These are phyloP conservation scores for Eptatretus atami DNA, from an alignment of 2,797 vertebrate species.

Conservation along the genomic window DNA sequence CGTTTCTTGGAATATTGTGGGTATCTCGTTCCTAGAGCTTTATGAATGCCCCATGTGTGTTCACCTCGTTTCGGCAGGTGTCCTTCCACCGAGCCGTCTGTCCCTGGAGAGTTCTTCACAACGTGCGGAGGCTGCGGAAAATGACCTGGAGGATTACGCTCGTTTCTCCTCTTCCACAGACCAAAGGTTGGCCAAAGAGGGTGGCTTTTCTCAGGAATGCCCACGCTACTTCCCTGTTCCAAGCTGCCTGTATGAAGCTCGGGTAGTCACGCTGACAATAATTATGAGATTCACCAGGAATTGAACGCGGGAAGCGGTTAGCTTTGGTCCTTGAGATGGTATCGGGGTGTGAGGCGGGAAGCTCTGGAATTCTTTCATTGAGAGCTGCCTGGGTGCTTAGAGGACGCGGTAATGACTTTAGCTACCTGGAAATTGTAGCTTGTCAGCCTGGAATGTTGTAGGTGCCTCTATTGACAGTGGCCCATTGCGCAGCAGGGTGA, in stretches of 20 bases:
- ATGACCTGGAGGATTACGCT: background rate
- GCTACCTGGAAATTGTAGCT: conserved; percentile 6
- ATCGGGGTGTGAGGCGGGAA: background rate
- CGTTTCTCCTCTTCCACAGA: background rate
- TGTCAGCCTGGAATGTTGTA: conserved; percentile 5
- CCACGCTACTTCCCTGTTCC: background rate
- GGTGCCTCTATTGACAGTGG: conserved; percentile 5
- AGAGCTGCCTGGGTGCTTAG: too few species aligned
- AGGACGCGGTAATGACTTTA: conserved; percentile 4
- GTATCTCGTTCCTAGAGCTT: too few species aligned
- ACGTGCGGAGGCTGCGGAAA: conserved; percentile 1
- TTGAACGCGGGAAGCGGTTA: too few species aligned
- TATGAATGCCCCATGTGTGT: too few species aligned
- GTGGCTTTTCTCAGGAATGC: conserved; percentile 1
- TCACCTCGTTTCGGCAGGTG: too few species aligned
- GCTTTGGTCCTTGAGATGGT: conserved; percentile 2
- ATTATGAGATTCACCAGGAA: conserved; percentile 3
- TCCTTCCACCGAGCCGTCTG: too few species aligned
- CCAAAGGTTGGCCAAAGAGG: conserved; percentile 1
- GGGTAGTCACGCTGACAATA: background rate
- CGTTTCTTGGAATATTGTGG: too few species aligned
- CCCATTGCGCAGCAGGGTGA: conserved; percentile 2
- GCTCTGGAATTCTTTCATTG: too few species aligned
- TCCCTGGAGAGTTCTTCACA: too few species aligned
- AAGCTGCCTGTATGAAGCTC: background rate